Conservation (phyloP, 37 sponge, comb jelly and placozoan genomes). For the Diacarnus erythraeanus region DNA sequence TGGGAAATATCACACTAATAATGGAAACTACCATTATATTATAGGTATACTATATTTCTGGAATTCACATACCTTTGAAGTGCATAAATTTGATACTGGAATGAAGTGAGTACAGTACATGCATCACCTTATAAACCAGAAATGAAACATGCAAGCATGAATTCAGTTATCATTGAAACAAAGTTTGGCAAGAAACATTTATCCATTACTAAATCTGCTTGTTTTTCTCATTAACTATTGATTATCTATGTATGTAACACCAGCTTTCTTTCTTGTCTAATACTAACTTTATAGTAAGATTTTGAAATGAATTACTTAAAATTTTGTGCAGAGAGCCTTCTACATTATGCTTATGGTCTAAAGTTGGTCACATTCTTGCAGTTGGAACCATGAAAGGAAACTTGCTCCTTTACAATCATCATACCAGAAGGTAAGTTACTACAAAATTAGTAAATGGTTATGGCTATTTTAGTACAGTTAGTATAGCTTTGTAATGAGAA, state of each 20-base stretch:
- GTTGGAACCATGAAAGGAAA: constrained; percentile 94
- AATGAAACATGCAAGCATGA: no score
- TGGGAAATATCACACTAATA: no score
- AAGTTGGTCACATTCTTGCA: constrained; percentile 67
- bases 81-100: constrained; percentile 82
- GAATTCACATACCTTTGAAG: constrained; percentile 78
- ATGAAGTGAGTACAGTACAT: constrained; percentile 69
- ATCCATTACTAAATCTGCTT: no score
- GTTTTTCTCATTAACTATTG: no score
- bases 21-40: neutral
- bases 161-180: no score
- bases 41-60: constrained; percentile 59
- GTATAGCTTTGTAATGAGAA: no score
- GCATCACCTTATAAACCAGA: no score
- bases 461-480: no score
- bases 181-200: no score
- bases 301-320: neutral
- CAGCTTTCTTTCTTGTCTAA: neutral
- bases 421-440: constrained; percentile 46
- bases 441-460: neutral
- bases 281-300: neutral
- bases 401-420: constrained; percentile 93
- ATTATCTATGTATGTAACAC: no score
- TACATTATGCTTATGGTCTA: constrained; percentile 80
- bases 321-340: constrained; percentile 53